These are phyloP conservation scores for Gulo gulo DNA, from an alignment of 2,113 vertebrate genomes.

Conservation along the genomic window DNA sequence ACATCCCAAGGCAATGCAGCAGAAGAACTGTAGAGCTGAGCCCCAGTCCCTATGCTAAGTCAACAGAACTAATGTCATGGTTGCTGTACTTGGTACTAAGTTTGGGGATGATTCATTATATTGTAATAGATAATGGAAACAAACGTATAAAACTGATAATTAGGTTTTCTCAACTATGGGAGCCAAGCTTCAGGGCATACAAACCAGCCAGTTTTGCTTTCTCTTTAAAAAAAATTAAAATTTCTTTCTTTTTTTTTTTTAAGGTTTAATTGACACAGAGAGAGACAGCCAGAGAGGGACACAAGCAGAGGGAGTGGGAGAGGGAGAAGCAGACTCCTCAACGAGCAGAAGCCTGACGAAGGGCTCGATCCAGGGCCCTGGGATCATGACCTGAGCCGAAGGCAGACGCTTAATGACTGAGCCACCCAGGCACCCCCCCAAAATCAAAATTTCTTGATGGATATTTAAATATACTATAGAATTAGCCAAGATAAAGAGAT, in stretches of 20 bases:
- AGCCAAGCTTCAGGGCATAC: background rate
- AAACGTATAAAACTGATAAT: background rate
- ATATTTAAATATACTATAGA: background rate
- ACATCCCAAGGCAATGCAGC: background rate
- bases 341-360: accelerated
- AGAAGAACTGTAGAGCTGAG: background rate
- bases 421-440: too few relatives aligned
- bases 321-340: too few relatives aligned
- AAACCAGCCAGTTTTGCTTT: background rate
- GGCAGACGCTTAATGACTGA: too few relatives aligned
- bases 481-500: background rate
- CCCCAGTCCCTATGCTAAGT: background rate
- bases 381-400: too few relatives aligned
- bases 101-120: background rate
- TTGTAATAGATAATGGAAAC: background rate
- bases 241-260: too few relatives aligned
- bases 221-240: background rate
- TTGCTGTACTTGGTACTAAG: background rate
- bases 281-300: too few relatives aligned
- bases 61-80: background rate
- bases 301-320: too few relatives aligned
- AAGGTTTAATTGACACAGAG: too few relatives aligned
- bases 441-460: background rate
- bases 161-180: background rate
- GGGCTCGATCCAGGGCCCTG: too few relatives aligned